phyloP scores from a whole-genome alignment of 2,888 invertebrate genomes.

The Pseudoips prasinana region DNA sequence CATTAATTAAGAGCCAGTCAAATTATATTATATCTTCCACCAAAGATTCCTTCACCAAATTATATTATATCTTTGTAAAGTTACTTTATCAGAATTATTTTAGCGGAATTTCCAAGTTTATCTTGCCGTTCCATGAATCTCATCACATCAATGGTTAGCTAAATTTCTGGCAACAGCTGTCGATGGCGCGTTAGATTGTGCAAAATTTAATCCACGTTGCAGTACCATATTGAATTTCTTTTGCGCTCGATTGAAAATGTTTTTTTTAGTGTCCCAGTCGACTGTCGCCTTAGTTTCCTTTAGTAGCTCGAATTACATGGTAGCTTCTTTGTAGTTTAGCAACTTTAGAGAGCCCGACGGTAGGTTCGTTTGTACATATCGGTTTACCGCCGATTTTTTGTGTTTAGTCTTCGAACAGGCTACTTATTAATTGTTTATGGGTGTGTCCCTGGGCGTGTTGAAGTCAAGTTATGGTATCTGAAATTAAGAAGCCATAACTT shows the following conservation, averaged over 20 bases:
- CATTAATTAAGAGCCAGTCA: too few species aligned
- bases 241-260: constrained; percentile 69
- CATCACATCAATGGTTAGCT: constrained; percentile 57
- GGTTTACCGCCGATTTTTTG: constrained; percentile 54
- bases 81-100: too few species aligned
- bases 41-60: too few species aligned
- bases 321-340: constrained; percentile 69
- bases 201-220: constrained; percentile 76
- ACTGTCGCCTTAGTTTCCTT: constrained; percentile 76
- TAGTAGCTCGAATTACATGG: constrained; percentile 72
- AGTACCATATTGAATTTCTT: constrained; percentile 75
- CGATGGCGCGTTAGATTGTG: constrained; percentile 69
- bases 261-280: constrained; percentile 67
- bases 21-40: too few species aligned
- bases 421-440: constrained; percentile 55
- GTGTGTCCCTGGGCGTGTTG: constrained; percentile 59
- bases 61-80: too few species aligned
- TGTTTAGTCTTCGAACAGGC: constrained; percentile 29
- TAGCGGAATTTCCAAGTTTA: constrained; percentile 37
- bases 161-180: constrained; percentile 73
- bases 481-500: constrained; percentile 39
- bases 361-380: constrained; percentile 60
- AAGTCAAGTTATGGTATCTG: constrained; percentile 51
- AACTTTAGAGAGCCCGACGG: constrained; percentile 54
- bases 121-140: constrained; percentile 49